Conservation (phyloP, 2,888 invertebrate species). For the Zhengitettix transpicula region DNA sequence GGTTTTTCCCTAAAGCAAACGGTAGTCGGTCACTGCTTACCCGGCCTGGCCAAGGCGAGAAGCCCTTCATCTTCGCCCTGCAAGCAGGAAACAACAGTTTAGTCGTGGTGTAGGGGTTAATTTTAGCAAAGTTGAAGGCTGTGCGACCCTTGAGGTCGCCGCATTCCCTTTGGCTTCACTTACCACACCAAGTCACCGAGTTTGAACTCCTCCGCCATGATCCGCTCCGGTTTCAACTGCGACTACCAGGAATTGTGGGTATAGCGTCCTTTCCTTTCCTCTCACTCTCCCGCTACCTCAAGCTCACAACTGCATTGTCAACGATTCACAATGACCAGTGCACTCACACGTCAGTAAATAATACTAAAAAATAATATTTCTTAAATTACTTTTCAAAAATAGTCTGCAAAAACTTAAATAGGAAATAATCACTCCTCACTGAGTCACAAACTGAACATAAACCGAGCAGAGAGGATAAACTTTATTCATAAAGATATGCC, state of each 20-base stretch:
- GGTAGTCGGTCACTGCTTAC: slow-evolving; percentile 38
- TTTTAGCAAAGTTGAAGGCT: neutral
- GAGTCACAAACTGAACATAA: no score
- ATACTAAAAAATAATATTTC: no score
- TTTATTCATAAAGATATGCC: no score
- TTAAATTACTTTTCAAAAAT: no score
- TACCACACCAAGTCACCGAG: slow-evolving; percentile 54
- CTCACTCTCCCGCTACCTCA: no score
- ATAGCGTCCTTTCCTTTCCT: slow-evolving; percentile 2
- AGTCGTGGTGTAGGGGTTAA: neutral
- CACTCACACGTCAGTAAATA: no score
- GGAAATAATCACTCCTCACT: no score
- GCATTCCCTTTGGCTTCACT: slow-evolving; percentile 17
- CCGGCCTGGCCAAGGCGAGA: slow-evolving; percentile 93
- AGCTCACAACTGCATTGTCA: no score
- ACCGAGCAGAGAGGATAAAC: no score
- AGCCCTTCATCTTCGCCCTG: slow-evolving; percentile 98
- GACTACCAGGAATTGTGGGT: slow-evolving; percentile 4
- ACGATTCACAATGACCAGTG: no score
- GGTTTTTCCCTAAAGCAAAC: no score
- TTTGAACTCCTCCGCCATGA: slow-evolving; percentile 26
- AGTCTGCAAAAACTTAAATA: no score
- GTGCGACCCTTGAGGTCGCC: neutral
- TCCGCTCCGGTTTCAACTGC: slow-evolving; percentile 1
- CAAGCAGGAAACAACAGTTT: slow-evolving; percentile 25